Base-by-base conservation (phyloP, 2,888 invertebrate genomes). In the Cephus nigrinus region DNA sequence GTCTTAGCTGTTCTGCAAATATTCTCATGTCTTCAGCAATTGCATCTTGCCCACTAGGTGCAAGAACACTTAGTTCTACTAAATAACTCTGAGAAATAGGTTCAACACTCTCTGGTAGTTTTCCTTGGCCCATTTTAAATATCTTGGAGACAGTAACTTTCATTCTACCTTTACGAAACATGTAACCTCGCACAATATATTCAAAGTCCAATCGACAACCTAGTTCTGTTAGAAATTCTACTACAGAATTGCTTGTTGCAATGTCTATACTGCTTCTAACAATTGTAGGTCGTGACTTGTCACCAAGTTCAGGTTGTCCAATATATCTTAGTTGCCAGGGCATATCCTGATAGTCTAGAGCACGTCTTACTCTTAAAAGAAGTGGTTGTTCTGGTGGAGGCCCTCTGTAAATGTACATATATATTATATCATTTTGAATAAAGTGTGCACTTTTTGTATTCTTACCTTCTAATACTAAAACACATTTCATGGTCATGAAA, bases 111-210 rank as follows among this genome's bases (percentile, higher is more conserved):
- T 96, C 95, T 68, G 94, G 93, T 35, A 94, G 93, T 88, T 96
- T 96, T 68, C 95, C 95, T 77, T 96, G 95, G 71, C 94, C 94
- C 91, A 96, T 95, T 94, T 97, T 98, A 87, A 96, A 97, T 79
- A 98, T 96, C 92, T 98, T 98, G 0, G 98, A 97, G 0, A 99
- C 98, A 1, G 98, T 98, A 32, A 98, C 96, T 92, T 99, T 99
- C 97, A 99, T 98, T 80, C 98, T 94, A 0, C 98, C 99, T 92
- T 99, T 99, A 79, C 98, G 94, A 88, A 98, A 98, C 96, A 98
- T 97, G 88, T 96, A 98, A 30, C 95, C 99, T 92, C 98, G 95
- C 1, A 97, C 95, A 84, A 97, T 96, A 89, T 97, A 98, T 92
- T 99, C 98, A 93, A 97, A 98, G 89, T 99, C 98, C 81, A 98